These are phyloP conservation scores for Mastomys natalensis DNA, from an alignment of 2,113 vertebrate genomes.

Conservation along the genomic window DNA sequence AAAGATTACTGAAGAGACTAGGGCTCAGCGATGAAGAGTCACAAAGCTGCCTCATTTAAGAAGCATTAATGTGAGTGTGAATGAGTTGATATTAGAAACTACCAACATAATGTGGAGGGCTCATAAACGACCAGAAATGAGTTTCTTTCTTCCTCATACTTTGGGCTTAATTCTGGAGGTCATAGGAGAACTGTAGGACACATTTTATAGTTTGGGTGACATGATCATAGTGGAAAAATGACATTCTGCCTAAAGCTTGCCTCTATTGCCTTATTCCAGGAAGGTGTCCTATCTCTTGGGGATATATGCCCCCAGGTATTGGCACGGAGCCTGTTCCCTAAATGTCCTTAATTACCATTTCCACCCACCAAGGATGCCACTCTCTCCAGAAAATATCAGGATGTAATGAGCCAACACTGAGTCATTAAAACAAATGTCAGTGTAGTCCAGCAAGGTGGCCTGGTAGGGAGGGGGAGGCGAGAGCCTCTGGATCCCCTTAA, in stretches of 20 bases:
- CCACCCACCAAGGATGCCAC: conserved; percentile 50
- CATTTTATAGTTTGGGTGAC: conserved; percentile 64
- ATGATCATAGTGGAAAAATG: conserved; percentile 31
- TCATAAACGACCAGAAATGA: background rate
- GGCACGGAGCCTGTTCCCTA: conserved; percentile 64
- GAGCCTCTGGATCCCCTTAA: conserved; percentile 45
- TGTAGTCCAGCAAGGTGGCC: conserved; percentile 54
- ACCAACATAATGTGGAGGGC: background rate
- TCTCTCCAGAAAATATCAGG: conserved; percentile 40
- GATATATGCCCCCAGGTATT: conserved; percentile 12
- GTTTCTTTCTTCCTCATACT: conserved; percentile 39
- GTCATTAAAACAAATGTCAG: conserved; percentile 78
- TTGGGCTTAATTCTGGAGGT: conserved; percentile 28
- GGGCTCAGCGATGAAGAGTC: background rate
- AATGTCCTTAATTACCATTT: conserved; percentile 67
- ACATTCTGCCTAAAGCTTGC: conserved; percentile 4
- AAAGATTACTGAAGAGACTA: background rate
- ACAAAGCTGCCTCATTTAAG: background rate
- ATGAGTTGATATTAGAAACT: background rate
- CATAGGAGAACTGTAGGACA: background rate
- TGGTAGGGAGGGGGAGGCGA: background rate
- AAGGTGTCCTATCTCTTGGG: conserved; percentile 58
- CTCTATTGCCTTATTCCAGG: conserved; percentile 18
- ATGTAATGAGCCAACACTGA: background rate
- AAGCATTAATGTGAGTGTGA: background rate